phyloP scores from a whole-genome alignment of 2,113 vertebrate genomes.

The Hiodon alosoides region DNA sequence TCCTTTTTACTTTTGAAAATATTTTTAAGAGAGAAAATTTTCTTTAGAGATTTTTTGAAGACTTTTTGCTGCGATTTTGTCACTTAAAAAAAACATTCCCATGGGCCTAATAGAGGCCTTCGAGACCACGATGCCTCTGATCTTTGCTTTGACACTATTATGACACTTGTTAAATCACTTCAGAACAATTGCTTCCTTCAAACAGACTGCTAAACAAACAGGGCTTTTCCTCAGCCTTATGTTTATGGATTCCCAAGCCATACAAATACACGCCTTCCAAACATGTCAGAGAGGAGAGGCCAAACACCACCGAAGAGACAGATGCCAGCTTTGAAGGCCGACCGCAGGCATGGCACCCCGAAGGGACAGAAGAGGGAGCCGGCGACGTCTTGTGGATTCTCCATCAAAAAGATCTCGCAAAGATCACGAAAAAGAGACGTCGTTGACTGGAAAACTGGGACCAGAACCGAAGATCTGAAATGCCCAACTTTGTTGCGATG shows the following conservation, averaged over 20 bases:
- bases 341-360: slow-evolving; percentile 46
- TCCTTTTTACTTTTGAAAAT: no score
- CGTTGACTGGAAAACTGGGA: no score
- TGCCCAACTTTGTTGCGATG: no score
- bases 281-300: slow-evolving; percentile 54
- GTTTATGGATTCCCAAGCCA: slow-evolving; percentile 53
- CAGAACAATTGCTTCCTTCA: background rate
- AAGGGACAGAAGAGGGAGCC: slow-evolving; percentile 20
- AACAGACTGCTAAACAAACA: slow-evolving; percentile 46
- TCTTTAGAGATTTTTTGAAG: no score
- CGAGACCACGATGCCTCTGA: slow-evolving; percentile 13
- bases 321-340: slow-evolving; percentile 52
- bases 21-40: no score
- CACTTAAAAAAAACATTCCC: slow-evolving; percentile 2
- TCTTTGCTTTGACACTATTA: slow-evolving; percentile 27
- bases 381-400: slow-evolving; percentile 32
- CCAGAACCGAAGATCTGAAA: no score
- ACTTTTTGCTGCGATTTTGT: no score
- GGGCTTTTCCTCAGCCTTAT: slow-evolving; percentile 36
- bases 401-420: slow-evolving; percentile 13
- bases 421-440: no score
- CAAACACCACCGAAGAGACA: slow-evolving; percentile 42
- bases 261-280: slow-evolving; percentile 60
- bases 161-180: slow-evolving; percentile 32
- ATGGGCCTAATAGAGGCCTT: slow-evolving; percentile 37